Conservation (phyloP, 1,140 invertebrate species). For the Chymomyza costata region DNA sequence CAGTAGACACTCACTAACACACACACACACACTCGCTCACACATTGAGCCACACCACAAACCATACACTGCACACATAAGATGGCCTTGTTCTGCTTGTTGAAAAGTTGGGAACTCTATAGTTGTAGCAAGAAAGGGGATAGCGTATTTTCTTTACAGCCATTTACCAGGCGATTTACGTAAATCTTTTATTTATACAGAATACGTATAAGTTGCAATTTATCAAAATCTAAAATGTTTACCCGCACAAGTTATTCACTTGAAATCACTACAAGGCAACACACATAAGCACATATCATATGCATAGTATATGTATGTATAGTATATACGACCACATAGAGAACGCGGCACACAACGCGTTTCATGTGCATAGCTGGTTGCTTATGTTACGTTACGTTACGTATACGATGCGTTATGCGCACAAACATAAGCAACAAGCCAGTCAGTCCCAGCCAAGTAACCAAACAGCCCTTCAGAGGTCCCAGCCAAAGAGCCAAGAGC, state of each 20-base stretch:
- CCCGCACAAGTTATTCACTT: constrained; percentile 73
- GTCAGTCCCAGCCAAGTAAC: too few species aligned
- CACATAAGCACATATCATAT: neutral
- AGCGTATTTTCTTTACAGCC: constrained; percentile 66
- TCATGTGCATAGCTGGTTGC: too few species aligned
- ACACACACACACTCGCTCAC: too few species aligned
- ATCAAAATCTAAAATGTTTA: constrained; percentile 74
- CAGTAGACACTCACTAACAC: constrained; percentile 11
- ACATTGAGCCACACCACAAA: too few species aligned
- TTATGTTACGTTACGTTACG: constrained; percentile 27
- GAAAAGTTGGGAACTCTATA: neutral
- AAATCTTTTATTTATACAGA: constrained; percentile 74
- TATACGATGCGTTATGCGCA: constrained; percentile 54
- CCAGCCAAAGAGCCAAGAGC: constrained; percentile 46
- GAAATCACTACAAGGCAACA: constrained; percentile 59
- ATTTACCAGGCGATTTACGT: constrained; percentile 73
- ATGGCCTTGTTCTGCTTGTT: constrained; percentile 8
- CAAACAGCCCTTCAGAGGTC: too few species aligned
- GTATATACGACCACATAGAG: too few species aligned
- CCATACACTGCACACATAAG: too few species aligned
- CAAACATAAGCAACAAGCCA: constrained; percentile 31
- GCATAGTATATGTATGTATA: constrained; percentile 5
- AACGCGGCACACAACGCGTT: too few species aligned
- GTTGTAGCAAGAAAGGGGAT: too few species aligned
- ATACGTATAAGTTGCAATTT: constrained; percentile 73